Evolutionary conservation across 1,140 invertebrate genomes (phyloP), one percentile per base, ranked within the genome.

Genomic region (Drosophila ohnishii): DNA sequence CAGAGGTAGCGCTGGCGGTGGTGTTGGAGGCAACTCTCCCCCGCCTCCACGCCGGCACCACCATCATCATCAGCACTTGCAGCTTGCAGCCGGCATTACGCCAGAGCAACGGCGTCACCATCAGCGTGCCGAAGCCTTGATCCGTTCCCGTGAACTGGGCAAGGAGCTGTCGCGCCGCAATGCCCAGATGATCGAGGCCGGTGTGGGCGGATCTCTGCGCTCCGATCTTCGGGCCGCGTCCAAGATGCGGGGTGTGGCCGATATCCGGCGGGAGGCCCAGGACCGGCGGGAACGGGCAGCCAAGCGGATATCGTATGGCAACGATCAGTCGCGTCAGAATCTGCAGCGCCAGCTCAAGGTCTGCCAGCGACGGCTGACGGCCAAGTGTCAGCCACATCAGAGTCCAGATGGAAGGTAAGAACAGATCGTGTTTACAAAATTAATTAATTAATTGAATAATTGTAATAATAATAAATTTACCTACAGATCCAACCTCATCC

Each of bases 221-320:
- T 57, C 50, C 10, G 74, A 84, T 14, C 37, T 78, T 7, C 71
- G 84, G 1, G 19, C 47, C 28, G 71, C 78, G 8, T 42, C 70
- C 25, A 89, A 89, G 25, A 60, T 75, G 69, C 78, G 51, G 4
- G 86, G 73, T 2, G 85, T 51, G 0, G 67, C 55, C 4, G 60
- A 81, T 9, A 78, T 67, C 3, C 51, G 70, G 0, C 60, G 76
- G 2, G 76, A 80, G 7, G 82, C 73, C 1, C 50, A 57, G 30
- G 82, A 86, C 2, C 65, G 87, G 0, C 69, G 90, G 16, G 65
- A 82, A 1, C 66, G 76, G n/a, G 72, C 82, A 2, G 79, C 74
- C n/a, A 87, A 84, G 5, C 79, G 88, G 9, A 90, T 89, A 19
- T 86, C 70, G 30, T 90, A 90, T 16, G 89, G 89, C 22, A 90